phyloP scores from a whole-genome alignment of 2,113 vertebrate species.

The Laticauda laticaudata region DNA sequence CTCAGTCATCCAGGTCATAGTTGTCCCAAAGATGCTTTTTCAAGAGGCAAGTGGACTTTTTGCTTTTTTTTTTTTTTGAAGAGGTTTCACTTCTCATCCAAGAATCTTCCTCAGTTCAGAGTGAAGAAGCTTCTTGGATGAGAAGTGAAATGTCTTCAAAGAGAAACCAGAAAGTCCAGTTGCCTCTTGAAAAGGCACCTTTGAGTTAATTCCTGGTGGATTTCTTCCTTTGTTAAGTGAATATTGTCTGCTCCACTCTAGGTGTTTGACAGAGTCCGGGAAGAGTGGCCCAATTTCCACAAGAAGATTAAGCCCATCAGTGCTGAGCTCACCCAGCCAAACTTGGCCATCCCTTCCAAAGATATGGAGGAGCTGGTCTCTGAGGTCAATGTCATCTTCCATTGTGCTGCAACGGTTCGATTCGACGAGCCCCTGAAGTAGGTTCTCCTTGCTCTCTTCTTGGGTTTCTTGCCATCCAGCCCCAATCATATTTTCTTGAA shows the following conservation, averaged over 20 bases:
- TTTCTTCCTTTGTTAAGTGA: neutral
- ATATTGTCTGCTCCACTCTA: slow-evolving; percentile 65
- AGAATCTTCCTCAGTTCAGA: no score
- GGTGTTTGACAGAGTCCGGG: slow-evolving; percentile 91
- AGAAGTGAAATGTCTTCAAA: no score
- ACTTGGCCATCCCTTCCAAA: slow-evolving; percentile 84
- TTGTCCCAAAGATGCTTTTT: no score
- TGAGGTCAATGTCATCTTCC: slow-evolving; percentile 87
- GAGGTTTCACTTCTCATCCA: no score
- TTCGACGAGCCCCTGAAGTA: slow-evolving; percentile 92
- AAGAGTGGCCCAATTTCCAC: slow-evolving; percentile 85
- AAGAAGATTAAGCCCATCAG: slow-evolving; percentile 89
- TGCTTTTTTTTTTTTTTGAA: no score
- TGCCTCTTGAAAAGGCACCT: no score
- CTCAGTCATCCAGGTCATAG: no score
- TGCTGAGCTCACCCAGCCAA: slow-evolving; percentile 86
- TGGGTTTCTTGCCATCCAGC: neutral
- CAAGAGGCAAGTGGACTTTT: no score
- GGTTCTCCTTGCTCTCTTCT: neutral
- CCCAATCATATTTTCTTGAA: no score
- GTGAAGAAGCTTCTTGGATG: no score
- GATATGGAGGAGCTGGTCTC: slow-evolving; percentile 80
- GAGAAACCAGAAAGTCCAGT: no score
- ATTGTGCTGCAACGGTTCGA: slow-evolving; percentile 93
- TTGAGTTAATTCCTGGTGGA: neutral